Percentiles rank a stretch among this genome's conserved stretches.
phyloP scores from a whole-genome alignment of 2,113 vertebrate genomes.

The Odobenus rosmarus region DNA sequence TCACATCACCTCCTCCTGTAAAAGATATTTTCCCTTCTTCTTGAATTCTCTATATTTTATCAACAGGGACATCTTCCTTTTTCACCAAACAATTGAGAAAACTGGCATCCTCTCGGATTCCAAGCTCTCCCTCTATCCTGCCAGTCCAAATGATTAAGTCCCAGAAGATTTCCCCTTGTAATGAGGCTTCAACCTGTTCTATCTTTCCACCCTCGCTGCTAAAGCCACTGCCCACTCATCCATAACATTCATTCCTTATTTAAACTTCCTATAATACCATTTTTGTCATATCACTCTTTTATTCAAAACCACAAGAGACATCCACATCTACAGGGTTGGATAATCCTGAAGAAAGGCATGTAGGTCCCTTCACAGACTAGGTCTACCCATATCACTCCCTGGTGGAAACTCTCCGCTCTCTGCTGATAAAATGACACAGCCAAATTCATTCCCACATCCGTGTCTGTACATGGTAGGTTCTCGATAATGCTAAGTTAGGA shows the following conservation, averaged over 20 bases:
- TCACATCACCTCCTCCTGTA: background rate
- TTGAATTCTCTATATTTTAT: background rate
- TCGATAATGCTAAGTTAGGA: background rate
- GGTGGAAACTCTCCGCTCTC: background rate
- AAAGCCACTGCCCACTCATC: background rate
- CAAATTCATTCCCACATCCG: background rate
- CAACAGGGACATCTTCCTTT: background rate
- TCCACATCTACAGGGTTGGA: background rate
- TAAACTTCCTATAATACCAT: background rate
- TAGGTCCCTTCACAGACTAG: background rate
- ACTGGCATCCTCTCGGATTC: background rate
- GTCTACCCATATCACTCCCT: background rate
- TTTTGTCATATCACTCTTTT: background rate
- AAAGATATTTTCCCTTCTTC: background rate
- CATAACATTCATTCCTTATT: background rate
- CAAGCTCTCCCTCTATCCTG: background rate
- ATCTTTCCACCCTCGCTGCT: background rate
- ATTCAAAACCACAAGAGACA: constrained; percentile 44
- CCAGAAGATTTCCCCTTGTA: background rate
- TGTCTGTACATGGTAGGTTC: background rate
- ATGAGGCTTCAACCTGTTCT: background rate
- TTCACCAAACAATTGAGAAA: background rate
- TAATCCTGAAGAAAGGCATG: background rate
- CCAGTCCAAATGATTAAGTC: background rate
- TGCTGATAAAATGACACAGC: background rate